A percentile compares a stretch with the other conserved stretches of the same genome.
Evolutionary conservation across 2,888 invertebrate genomes (phyloP).

Genomic region (Dysmachus trigonus): DNA sequence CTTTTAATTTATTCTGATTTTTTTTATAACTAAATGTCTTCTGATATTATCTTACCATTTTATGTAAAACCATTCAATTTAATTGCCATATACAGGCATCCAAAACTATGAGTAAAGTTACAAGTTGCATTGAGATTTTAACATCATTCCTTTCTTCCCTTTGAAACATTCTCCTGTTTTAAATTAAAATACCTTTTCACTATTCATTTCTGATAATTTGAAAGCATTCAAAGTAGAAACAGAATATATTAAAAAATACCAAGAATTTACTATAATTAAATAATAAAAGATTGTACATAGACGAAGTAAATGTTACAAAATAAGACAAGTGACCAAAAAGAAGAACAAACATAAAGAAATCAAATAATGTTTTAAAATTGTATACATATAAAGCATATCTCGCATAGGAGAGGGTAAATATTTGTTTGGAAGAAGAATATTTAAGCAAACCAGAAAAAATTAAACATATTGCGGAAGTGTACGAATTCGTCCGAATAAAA

Average conservation of each 20-base stretch:
- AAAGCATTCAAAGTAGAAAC: neutral
- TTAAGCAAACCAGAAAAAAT: neutral
- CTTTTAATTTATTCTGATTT: neutral
- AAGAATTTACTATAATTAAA: slow-evolving; percentile 27
- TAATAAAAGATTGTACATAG: slow-evolving; percentile 26
- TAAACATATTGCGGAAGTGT: neutral
- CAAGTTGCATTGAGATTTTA: too few relatives aligned
- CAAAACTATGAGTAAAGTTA: too few relatives aligned
- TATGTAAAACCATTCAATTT: neutral
- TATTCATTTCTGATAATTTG: neutral
- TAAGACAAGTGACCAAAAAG: neutral
- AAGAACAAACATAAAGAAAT: slow-evolving; percentile 5
- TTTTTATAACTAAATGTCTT: too few relatives aligned
- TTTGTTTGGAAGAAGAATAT: slow-evolving; percentile 2
- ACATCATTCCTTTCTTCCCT: neutral
- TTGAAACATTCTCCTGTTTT: neutral
- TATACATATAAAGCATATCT: slow-evolving; percentile 33
- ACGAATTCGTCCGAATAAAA: slow-evolving; percentile 25
- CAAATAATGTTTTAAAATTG: slow-evolving; percentile 18
- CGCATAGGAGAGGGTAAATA: slow-evolving; percentile 26
- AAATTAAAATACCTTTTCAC: neutral
- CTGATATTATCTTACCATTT: too few relatives aligned
- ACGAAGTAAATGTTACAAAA: slow-evolving; percentile 12
- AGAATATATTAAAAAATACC: neutral
- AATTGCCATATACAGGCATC: neutral